Base-by-base conservation (phyloP, 1,140 invertebrate species). In the Drosophila tani region DNA sequence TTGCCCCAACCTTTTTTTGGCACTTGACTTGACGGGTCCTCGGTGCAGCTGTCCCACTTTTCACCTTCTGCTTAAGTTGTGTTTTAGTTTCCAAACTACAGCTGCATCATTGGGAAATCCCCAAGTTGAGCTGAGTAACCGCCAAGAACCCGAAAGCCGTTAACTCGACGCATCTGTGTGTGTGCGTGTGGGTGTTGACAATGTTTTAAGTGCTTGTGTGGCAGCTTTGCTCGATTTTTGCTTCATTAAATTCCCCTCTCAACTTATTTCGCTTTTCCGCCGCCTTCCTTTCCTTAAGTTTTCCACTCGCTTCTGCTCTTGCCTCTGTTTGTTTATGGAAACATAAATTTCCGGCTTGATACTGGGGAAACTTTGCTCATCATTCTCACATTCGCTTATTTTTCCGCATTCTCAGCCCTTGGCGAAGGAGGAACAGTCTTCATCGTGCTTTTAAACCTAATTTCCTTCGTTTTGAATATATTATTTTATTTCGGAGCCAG, bases 161-260 rank as follows among this genome's bases (percentile, higher is more conserved):
- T 81, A 85, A 81, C 65, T 70, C 77, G 58, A 27, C 46, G 38
- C 64, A 15, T 12, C 38, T 32, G 51, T 47, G 62, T 58, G 58
- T 43, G 38, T 83, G 77, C 64, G 47, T 46, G 55, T 46, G 56
- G 47, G 38, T 88, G 77, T 70, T 81, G 74, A 80, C 84, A 81
- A 67, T 78, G 64, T 83, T 80, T 68, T 68, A 81, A 69, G 74
- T 57, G 70, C 65, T 83, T 66, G 64, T 79, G 65, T 53, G 65
- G 50, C 55, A 68, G 51, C 45, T 57, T 74, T 45, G 8, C 47
- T 49, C 46, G 56, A 69, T 77, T 69, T 68, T 59, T 56, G 49
- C 75, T 77, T 77, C 75, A 77, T 77, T 77, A 77, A 78, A 51
- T 46, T 60, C 15, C 29, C 49, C 57, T 21, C 50, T 17, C 40